These are phyloP conservation scores for Coenonympha arcania DNA, from an alignment of 2,888 invertebrate species.

Conservation along the genomic window DNA sequence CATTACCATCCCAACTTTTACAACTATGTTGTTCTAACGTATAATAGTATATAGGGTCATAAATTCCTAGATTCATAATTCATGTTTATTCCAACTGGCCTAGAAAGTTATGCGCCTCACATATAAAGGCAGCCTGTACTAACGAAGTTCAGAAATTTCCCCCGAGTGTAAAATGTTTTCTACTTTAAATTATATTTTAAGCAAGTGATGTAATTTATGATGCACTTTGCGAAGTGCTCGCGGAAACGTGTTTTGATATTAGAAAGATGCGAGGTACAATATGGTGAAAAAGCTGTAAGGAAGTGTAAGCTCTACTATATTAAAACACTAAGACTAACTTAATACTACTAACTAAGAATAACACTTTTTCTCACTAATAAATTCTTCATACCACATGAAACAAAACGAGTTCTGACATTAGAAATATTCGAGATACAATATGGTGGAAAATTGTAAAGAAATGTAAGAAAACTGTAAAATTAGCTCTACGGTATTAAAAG, in stretches of 20 bases:
- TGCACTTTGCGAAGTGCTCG: neutral
- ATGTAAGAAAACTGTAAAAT: no score
- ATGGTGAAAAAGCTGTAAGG: no score
- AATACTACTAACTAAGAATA: no score
- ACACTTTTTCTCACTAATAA: no score
- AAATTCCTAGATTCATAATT: constrained; percentile 8
- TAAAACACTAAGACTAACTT: no score
- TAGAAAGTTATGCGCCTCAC: constrained; percentile 15
- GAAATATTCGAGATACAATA: no score
- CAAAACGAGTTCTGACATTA: no score
- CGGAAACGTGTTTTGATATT: neutral
- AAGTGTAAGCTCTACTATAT: no score
- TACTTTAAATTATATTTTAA: constrained; percentile 20
- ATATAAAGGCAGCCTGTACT: constrained; percentile 11
- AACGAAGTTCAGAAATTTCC: constrained; percentile 26
- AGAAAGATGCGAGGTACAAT: neutral
- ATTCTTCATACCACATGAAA: no score
- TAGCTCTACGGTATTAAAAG: no score
- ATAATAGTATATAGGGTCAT: neutral
- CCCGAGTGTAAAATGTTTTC: constrained; percentile 19
- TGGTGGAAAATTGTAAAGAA: no score
- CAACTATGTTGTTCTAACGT: neutral
- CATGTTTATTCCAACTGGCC: constrained; percentile 7
- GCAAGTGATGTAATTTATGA: constrained; percentile 2
- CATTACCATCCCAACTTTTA: neutral